phyloP scores from a whole-genome alignment of 2,888 invertebrate species.

The Morpho helenor region DNA sequence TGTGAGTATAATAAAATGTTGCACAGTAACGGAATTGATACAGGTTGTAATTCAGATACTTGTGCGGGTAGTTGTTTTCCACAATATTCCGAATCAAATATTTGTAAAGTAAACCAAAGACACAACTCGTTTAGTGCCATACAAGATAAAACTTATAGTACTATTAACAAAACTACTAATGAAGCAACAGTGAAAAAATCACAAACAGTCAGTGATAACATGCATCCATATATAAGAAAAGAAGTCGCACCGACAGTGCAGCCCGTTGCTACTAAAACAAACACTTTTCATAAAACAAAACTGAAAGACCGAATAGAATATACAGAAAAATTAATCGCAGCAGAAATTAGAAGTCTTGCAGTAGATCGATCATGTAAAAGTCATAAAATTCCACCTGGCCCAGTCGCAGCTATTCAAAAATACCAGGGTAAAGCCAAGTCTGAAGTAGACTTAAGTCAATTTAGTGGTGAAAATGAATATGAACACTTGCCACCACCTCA shows the following conservation, averaged over 20 bases:
- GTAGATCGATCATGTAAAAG: slow-evolving; percentile 64
- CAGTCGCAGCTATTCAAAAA: slow-evolving; percentile 49
- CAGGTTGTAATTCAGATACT: slow-evolving; percentile 66
- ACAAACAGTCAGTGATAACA: slow-evolving; percentile 65
- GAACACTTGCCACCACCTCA: slow-evolving; percentile 90
- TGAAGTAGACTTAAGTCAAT: slow-evolving; percentile 77
- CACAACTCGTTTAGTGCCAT: slow-evolving; percentile 72
- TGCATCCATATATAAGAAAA: slow-evolving; percentile 75
- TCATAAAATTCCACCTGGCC: slow-evolving; percentile 46
- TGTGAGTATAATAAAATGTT: slow-evolving; percentile 71
- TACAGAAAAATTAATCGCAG: slow-evolving; percentile 71
- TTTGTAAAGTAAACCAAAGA: slow-evolving; percentile 58
- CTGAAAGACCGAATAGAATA: slow-evolving; percentile 71
- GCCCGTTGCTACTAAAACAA: slow-evolving; percentile 38
- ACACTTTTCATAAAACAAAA: slow-evolving; percentile 49
- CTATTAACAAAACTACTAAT: slow-evolving; percentile 45
- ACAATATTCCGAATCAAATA: slow-evolving; percentile 52
- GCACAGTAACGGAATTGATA: slow-evolving; percentile 66
- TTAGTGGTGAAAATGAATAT: slow-evolving; percentile 80
- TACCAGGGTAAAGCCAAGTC: slow-evolving; percentile 78
- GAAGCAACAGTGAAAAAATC: slow-evolving; percentile 69
- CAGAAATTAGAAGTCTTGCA: slow-evolving; percentile 66
- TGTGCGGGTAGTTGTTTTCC: slow-evolving; percentile 66
- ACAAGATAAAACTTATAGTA: slow-evolving; percentile 59
- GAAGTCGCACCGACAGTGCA: slow-evolving; percentile 53